phyloP scores from a whole-genome alignment of 2,113 vertebrate species.

The Myiozetetes cayanensis region DNA sequence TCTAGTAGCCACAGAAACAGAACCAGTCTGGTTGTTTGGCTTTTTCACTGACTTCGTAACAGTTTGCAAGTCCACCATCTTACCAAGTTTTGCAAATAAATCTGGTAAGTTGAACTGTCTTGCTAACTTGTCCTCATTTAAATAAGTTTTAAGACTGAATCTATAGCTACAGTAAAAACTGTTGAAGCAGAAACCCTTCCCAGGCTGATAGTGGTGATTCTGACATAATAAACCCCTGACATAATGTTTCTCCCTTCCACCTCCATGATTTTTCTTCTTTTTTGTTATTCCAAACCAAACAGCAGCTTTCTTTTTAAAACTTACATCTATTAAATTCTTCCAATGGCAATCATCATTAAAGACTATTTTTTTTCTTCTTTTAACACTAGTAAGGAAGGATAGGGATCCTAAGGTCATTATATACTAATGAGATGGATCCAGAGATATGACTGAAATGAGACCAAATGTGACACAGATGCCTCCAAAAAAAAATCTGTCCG shows the following conservation, averaged over 20 bases:
- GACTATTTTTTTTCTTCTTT: background rate
- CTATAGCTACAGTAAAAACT: background rate
- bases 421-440: conserved; percentile 35
- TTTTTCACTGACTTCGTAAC: background rate
- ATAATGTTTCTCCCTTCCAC: background rate
- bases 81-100: background rate
- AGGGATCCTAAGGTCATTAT: conserved; percentile 22
- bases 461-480: conserved; percentile 17
- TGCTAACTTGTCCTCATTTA: background rate
- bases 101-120: background rate
- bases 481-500: background rate
- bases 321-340: background rate
- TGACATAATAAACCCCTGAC: background rate
- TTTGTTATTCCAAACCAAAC: background rate
- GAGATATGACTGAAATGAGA: conserved; percentile 29
- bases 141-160: background rate
- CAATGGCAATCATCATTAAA: background rate
- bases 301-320: background rate
- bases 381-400: conserved; percentile 13
- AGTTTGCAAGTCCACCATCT: background rate
- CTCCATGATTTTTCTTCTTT: background rate
- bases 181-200: background rate
- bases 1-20: background rate
- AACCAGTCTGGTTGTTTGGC: background rate
- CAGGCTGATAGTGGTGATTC: background rate